These are phyloP conservation scores for Apamea anceps DNA, from an alignment of 2,888 invertebrate species.

Conservation along the genomic window DNA sequence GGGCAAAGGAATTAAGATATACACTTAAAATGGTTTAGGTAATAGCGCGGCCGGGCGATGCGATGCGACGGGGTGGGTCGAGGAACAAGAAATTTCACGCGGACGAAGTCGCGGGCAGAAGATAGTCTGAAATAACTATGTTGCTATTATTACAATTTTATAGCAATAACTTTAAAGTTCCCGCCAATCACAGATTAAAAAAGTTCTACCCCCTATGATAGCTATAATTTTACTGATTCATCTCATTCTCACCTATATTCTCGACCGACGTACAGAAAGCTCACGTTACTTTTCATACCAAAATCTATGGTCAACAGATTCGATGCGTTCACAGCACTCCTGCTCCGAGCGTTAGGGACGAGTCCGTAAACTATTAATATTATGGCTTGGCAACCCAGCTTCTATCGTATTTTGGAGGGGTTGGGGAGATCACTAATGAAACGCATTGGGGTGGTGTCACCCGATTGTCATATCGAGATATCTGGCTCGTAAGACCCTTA, in stretches of 20 bases:
- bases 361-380: conserved; percentile 7
- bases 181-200: no score
- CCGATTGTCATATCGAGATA: neutral
- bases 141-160: neutral
- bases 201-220: neutral
- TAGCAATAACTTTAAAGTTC: neutral
- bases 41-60: no score
- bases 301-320: conserved; percentile 21
- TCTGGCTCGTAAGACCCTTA: neutral
- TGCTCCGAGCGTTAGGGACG: neutral
- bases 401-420: neutral
- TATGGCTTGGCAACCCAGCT: conserved; percentile 8
- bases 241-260: neutral
- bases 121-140: neutral
- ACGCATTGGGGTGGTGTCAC: neutral
- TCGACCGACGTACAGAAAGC: neutral
- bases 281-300: conserved; percentile 18
- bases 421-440: neutral
- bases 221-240: neutral
- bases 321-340: conserved; percentile 7
- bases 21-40: neutral
- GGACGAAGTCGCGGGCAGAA: no score
- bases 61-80: no score
- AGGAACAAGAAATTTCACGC: no score
- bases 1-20: neutral